Conservation (phyloP, 2,113 vertebrate species). For the Melanostigma gelatinosum region DNA sequence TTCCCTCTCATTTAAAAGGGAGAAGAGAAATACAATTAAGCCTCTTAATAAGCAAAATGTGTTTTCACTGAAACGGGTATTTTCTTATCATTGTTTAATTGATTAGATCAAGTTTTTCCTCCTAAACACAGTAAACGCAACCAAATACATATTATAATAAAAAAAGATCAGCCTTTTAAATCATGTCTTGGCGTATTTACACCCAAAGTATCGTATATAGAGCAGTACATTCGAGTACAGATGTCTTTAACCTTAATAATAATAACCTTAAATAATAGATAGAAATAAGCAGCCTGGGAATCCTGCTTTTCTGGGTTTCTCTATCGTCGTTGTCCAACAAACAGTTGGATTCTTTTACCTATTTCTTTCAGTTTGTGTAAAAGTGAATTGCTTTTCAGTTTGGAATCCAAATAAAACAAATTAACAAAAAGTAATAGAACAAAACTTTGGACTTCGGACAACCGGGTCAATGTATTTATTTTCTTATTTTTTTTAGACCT, state of each 20-base stretch:
- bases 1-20: not conserved
- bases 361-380: not conserved
- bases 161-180: not conserved
- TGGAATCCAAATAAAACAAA: not conserved
- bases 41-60: not conserved
- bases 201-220: not conserved
- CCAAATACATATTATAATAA: no score
- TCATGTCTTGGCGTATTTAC: not conserved
- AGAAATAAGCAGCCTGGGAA: not conserved
- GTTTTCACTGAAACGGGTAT: not conserved
- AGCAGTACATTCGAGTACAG: not conserved
- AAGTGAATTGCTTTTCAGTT: not conserved
- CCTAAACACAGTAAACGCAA: not conserved
- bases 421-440: not conserved
- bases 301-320: no score
- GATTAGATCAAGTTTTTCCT: not conserved
- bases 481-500: not conserved
- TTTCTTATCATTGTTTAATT: not conserved
- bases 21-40: not conserved
- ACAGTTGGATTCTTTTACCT: no score
- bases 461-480: not conserved
- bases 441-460: not conserved
- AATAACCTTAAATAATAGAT: not conserved
- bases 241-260: not conserved
- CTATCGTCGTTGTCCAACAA: no score